Evolutionary conservation across 2,888 invertebrate genomes (phyloP), one percentile per base, ranked within the genome.

Genomic region (Crocallis elinguaria): DNA sequence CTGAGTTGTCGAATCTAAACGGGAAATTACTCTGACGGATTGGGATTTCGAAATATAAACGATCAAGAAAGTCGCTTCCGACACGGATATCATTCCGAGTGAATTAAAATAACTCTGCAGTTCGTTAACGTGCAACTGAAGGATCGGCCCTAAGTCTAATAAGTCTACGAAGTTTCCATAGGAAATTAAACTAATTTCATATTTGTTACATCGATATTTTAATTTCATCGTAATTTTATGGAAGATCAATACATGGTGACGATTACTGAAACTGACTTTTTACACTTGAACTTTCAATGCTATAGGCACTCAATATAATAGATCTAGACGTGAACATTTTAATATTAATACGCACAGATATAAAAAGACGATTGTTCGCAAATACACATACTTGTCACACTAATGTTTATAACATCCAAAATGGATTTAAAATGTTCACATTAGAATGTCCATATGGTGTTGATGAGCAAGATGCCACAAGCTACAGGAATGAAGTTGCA

Each of bases 161-260:
- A 27, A 17, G 27, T 8, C 12, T 5, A 49, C 30, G 23, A 37
- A 48, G 19, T 43, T 39, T 38, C 46, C 11, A 42, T 4, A 37
- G n/a, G 12, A 76, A 88, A 86, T 84, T 71, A 84, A 90, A 88
- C 83, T 76, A 86, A 79, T 73, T 58, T 60, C 71, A 56, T 84
- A 85, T 84, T 64, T 89, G 86, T 90, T 91, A 91, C 91, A 91
- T 91, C 91, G 82, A 91, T 90, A 91, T 86, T 88, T 91, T 90
- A 90, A 90, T 91, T 90, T 90, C 89, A 88, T 89, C 89, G 87
- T 91, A 91, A 89, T 88, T 88, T 90, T 91, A 91, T 91, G 91
- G 91, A 91, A 90, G 91, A 91, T 90, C 91, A 88, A 90, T 91
- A 91, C 89, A 91, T 88, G 88, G 86, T 91, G 91, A 90, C 87